phyloP scores from a whole-genome alignment of 53 echinoderm and acorn worm species.

The Arbacia lixula region DNA sequence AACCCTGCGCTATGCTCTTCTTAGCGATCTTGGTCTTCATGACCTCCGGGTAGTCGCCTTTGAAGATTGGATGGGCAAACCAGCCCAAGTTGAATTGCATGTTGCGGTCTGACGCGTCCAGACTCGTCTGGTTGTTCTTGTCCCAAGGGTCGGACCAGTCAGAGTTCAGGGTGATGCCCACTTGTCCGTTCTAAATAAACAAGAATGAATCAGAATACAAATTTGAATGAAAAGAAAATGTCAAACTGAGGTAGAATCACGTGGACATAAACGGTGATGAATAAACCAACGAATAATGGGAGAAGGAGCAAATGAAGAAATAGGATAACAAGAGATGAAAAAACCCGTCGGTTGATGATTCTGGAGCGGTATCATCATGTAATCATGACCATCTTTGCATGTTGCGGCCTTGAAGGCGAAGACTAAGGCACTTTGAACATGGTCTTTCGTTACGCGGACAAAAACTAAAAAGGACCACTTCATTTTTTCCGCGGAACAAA shows the following conservation, averaged over 20 bases:
- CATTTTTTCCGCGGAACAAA: no score
- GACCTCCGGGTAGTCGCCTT: constrained; percentile 82
- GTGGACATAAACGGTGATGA: neutral
- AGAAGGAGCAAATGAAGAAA: no score
- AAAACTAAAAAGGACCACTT: no score
- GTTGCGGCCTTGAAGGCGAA: no score
- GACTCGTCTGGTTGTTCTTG: constrained; percentile 36
- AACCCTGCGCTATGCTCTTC: constrained; percentile 74
- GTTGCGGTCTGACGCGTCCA: constrained; percentile 75
- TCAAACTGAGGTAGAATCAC: neutral
- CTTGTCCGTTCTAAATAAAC: constrained; percentile 59
- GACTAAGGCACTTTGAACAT: no score
- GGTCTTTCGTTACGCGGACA: no score
- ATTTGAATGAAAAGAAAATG: neutral
- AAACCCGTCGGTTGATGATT: no score
- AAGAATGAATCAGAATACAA: neutral
- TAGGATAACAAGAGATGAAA: no score
- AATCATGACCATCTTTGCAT: no score
- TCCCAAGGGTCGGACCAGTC: constrained; percentile 74
- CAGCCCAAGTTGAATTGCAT: constrained; percentile 82
- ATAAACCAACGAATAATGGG: no score
- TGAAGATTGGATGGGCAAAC: constrained; percentile 83
- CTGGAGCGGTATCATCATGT: no score
- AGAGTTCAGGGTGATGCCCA: constrained; percentile 85
- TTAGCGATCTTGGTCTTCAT: constrained; percentile 69